A percentile compares a stretch with the other conserved stretches of the same genome.
phyloP scores from a whole-genome alignment of 2,797 vertebrate species.

The Tolypeutes matacus region DNA sequence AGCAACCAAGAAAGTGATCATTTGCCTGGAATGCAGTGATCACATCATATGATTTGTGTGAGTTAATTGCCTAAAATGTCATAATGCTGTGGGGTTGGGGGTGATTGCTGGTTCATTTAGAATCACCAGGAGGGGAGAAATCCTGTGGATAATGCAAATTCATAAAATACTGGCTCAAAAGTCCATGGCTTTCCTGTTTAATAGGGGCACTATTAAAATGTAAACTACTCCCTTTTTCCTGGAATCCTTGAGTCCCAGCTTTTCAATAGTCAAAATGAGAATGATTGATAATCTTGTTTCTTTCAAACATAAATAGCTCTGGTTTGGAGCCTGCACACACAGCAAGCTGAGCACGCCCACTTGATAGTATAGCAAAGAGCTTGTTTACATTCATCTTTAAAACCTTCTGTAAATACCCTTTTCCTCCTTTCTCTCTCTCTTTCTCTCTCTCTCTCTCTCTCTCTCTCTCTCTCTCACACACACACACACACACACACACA shows the following conservation, averaged over 20 bases:
- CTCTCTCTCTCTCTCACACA: background rate
- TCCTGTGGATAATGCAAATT: constrained; percentile 66
- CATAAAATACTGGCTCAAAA: constrained; percentile 60
- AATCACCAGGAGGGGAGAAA: background rate
- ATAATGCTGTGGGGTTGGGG: background rate
- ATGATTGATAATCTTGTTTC: constrained; percentile 74
- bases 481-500: background rate
- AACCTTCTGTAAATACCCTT: constrained; percentile 47
- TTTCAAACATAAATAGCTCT: constrained; percentile 68
- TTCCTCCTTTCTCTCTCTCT: accelerated
- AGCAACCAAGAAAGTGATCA: constrained; percentile 13
- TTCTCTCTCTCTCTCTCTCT: too few relatives aligned
- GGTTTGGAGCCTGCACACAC: constrained; percentile 49
- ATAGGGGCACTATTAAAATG: constrained; percentile 45
- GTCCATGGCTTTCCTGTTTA: constrained; percentile 64
- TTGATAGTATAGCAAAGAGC: constrained; percentile 57
- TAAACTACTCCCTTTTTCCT: constrained; percentile 66
- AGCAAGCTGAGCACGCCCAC: constrained; percentile 66
- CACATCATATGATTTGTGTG: background rate
- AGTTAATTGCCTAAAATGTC: constrained; percentile 56
- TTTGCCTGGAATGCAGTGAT: background rate
- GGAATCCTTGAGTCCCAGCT: constrained; percentile 43
- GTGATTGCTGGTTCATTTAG: constrained; percentile 54
- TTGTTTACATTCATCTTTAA: constrained; percentile 71
- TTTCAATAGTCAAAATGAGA: constrained; percentile 69